Conservation (phyloP, 2,113 vertebrate genomes). For the Bos taurus region DNA sequence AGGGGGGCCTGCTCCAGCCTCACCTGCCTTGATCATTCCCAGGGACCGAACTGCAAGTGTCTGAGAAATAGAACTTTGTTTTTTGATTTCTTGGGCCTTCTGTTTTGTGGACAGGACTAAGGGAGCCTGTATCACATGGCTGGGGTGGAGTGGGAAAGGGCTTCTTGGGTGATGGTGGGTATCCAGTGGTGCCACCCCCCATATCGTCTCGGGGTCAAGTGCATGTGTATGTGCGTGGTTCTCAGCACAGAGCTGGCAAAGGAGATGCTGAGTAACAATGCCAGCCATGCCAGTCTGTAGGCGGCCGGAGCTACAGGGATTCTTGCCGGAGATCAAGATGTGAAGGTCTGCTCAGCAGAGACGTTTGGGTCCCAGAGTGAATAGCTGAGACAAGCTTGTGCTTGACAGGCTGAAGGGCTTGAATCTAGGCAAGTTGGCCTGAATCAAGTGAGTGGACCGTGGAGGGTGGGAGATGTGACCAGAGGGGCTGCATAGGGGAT, state of each 20-base stretch:
- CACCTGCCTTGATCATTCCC: no score
- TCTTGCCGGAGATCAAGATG: background rate
- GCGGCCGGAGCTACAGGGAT: background rate
- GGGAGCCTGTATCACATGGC: background rate
- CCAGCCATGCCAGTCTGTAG: background rate
- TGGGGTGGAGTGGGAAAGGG: background rate
- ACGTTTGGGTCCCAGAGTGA: background rate
- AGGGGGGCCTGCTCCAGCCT: background rate
- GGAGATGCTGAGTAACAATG: background rate
- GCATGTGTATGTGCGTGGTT: background rate
- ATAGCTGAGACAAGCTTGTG: background rate
- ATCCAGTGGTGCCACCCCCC: rapidly evolving
- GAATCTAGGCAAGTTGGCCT: background rate
- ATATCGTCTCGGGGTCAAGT: no score
- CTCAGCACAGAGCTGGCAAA: background rate
- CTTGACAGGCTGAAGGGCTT: background rate
- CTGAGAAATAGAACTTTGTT: background rate
- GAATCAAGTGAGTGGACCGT: background rate
- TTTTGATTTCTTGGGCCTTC: background rate
- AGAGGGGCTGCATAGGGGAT: background rate
- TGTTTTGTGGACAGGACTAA: background rate
- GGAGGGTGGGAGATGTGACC: background rate
- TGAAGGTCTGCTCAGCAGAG: background rate
- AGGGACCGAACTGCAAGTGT: background rate
- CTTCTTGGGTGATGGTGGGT: background rate